Base-by-base conservation (phyloP, 2,888 invertebrate genomes). In the Nomada lathburiana region DNA sequence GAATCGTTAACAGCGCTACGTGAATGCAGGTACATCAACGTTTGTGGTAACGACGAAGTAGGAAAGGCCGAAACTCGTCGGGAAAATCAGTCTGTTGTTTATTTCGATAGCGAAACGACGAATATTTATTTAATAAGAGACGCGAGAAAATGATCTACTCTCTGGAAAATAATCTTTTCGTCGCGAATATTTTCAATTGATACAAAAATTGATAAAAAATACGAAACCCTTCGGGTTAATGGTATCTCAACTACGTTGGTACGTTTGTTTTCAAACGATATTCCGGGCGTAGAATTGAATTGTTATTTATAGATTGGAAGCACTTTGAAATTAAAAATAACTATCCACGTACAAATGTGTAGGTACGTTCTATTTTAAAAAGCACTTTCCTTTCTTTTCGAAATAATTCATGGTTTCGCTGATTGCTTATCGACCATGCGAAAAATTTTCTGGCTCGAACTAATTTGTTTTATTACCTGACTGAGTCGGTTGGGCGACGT, bases 1-100 rank as follows among this genome's bases (percentile, higher is more conserved):
- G 83, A 85, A 79, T 83, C 85, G 85, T 83, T 87, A 83, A 83
- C 84, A 80, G 52, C 76, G 60, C 50, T 11, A 50, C 55, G 55
- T 72, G 72, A 80, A 76, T 68, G 57, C 72, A 11, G 77, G 47
- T 36, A 36, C 72, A 63, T 59, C 76, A 67, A 52, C 68, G 63
- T 75, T 29, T 53, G 20, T 42, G 57, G 50, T 42, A 47, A 23
- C 29, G 57, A 36, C 2, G 20, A 47, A 10, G 47, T 47, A 47
- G 62, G 16, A 63, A 63, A 13, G 63, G 29, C 53, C n/a, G 74
- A 78, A 76, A 52, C 20, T 70, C 62, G 29, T 29, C 29, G 55
- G 18, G 29, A 23, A 63, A 20, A 26, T 20, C 52, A 26, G 18
- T 23, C 67, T 55, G 29, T 74, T 50, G 59, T 57, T 74, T 67